These are phyloP conservation scores for Thaumetopoea pityocampa DNA, from an alignment of 1,140 invertebrate genomes.

Conservation along the genomic window DNA sequence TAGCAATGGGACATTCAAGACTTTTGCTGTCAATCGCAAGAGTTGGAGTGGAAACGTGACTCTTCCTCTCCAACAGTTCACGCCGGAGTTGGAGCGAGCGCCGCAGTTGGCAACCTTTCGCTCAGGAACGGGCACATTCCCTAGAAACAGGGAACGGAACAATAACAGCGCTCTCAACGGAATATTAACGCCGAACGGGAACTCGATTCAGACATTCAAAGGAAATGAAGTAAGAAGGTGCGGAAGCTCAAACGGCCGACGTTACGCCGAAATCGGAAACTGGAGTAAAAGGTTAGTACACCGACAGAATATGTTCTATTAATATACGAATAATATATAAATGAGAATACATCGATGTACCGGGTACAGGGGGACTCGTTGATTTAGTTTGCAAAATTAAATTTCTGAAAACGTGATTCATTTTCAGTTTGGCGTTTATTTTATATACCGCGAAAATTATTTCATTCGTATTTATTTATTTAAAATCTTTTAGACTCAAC, in stretches of 20 bases:
- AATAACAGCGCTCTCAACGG: constrained; percentile 60
- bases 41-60: constrained; percentile 75
- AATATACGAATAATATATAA: no score
- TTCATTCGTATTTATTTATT: no score
- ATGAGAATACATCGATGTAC: no score
- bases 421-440: no score
- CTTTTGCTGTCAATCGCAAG: constrained; percentile 71
- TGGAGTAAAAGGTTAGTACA: constrained; percentile 70
- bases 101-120: constrained; percentile 69
- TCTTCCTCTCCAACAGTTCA: constrained; percentile 67
- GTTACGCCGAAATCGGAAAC: constrained; percentile 75
- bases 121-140: constrained; percentile 67
- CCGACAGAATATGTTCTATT: constrained; percentile 8
- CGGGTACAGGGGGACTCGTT: no score
- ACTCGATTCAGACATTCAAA: constrained; percentile 62
- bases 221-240: constrained; percentile 74
- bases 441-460: no score
- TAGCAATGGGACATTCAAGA: constrained; percentile 65
- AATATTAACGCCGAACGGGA: constrained; percentile 75
- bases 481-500: no score
- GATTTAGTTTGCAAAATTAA: no score
- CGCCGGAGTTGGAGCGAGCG: constrained; percentile 44
- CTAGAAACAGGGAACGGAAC: constrained; percentile 66
- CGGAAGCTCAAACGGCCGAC: constrained; percentile 68
- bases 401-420: no score